Evolutionary conservation across 2,888 invertebrate species (phyloP).

Genomic region (Oithona nana): DNA sequence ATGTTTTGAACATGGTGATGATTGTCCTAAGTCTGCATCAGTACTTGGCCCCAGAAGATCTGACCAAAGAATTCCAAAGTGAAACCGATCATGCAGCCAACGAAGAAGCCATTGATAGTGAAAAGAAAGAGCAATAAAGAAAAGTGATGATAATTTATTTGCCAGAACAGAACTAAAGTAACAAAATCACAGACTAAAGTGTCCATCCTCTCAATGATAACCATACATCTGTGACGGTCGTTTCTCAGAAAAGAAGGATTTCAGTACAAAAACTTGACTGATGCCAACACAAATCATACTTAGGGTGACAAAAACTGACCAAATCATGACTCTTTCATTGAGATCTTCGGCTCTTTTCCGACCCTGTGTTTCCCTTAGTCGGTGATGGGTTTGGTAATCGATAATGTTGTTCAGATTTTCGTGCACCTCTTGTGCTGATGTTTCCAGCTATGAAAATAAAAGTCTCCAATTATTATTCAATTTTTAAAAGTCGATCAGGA

Average conservation of each 20-base stretch:
- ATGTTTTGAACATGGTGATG: not conserved
- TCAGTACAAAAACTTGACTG: constrained; percentile 70
- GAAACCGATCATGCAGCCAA: not conserved
- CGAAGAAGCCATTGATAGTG: not conserved
- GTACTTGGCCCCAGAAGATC: not conserved
- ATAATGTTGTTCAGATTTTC: constrained; percentile 66
- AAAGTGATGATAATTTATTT: too few relatives aligned
- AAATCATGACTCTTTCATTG: constrained; percentile 78
- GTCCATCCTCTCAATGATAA: constrained; percentile 3
- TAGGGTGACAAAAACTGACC: constrained; percentile 74
- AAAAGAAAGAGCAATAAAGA: not conserved
- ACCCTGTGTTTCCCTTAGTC: constrained; percentile 80
- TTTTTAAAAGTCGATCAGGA: too few relatives aligned
- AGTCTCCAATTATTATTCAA: too few relatives aligned
- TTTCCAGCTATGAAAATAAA: constrained; percentile 64
- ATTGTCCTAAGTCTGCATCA: constrained; percentile 1
- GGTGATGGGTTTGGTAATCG: constrained; percentile 92
- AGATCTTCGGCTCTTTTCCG: constrained; percentile 89
- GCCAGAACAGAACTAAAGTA: too few relatives aligned
- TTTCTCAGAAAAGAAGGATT: constrained; percentile 72
- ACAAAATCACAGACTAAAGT: too few relatives aligned
- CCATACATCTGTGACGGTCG: constrained; percentile 31
- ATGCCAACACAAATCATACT: constrained; percentile 68
- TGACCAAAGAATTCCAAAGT: not conserved
- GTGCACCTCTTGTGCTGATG: constrained; percentile 72